Base-by-base conservation (phyloP, 2,113 vertebrate species). In the Ageneiosus marmoratus region DNA sequence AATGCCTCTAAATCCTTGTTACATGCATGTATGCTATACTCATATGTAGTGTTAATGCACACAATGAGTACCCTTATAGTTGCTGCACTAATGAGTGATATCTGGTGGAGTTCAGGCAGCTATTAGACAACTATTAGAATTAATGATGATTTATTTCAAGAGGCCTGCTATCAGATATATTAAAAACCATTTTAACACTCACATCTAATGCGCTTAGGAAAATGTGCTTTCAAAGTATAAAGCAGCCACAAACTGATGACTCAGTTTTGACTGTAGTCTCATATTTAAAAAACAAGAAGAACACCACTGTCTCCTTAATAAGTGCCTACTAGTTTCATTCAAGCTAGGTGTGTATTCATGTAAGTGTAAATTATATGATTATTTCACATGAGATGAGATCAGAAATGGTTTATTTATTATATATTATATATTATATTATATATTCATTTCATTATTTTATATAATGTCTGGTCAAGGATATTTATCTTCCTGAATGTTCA, bases 81-180 rank as follows among this genome's bases (percentile, higher is more conserved):
- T 20, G 4, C 75, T 32, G 44, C 58, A 63, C 56, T 63, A 56
- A 78, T 44, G 41, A 79, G 41, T 22, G 58, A 63, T 79, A 76
- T 76, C 48, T 56, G 74, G 20, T 34, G 16, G 32, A 56, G 55
- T 76, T 34, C 56, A 63, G 29, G 15, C 24, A 60, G 58, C 3
- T n/a, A n/a, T n/a, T n/a, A n/a, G n/a, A 29, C 24, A 62, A 48
- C 15, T 24, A 67, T 37, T 37, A 62, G 55, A 79, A 60, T 46
- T 62, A 79, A 79, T 46, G 48, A 27, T 4, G 15, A 27, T 44
- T 78, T 60, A 13, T 48, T 62, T 29, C 24, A 44, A 70, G 37
- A 70, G 44, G 50, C 58, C 8, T 63, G 2, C 34, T 78, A n/a
- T 62, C 13, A 27, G 32, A 77, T 2, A 44, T 69, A 41, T 44